phyloP scores from a whole-genome alignment of 2,888 invertebrate species.

The Cephus pygmeus region DNA sequence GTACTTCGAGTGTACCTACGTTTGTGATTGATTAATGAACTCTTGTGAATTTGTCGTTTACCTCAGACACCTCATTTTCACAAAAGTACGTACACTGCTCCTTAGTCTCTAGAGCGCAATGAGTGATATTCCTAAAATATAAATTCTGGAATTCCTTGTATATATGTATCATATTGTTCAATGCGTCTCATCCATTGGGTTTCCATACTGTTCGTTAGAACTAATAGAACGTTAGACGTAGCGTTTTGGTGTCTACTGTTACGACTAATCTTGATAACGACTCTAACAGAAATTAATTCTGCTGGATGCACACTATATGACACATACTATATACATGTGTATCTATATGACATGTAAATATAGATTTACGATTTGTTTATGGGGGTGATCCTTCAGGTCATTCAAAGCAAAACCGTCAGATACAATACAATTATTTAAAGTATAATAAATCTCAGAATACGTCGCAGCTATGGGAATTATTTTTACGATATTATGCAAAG shows the following conservation, averaged over 20 bases:
- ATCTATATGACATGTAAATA: neutral
- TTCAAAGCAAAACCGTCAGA: neutral
- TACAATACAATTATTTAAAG: neutral
- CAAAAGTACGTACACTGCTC: conserved; percentile 23
- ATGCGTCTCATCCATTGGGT: conserved; percentile 33
- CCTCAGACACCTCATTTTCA: neutral
- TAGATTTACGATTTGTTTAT: neutral
- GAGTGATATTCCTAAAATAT: neutral
- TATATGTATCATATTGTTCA: conserved; percentile 26
- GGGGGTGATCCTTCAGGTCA: neutral
- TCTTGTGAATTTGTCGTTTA: neutral
- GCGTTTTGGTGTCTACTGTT: conserved; percentile 56
- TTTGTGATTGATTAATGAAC: neutral
- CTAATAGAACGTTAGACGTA: conserved; percentile 50
- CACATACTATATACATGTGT: neutral
- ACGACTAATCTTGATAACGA: conserved; percentile 49
- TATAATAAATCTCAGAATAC: neutral
- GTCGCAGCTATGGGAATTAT: neutral
- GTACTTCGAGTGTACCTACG: neutral
- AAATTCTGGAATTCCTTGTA: neutral
- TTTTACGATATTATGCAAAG: neutral
- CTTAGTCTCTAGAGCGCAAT: conserved; percentile 28
- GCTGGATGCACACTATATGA: conserved; percentile 32
- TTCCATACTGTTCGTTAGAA: conserved; percentile 39
- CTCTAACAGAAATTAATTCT: conserved; percentile 47